Percentiles rank a stretch among this genome's conserved stretches.
Evolutionary conservation across 1,140 invertebrate genomes (phyloP).

Genomic region (Helicoverpa zea): DNA sequence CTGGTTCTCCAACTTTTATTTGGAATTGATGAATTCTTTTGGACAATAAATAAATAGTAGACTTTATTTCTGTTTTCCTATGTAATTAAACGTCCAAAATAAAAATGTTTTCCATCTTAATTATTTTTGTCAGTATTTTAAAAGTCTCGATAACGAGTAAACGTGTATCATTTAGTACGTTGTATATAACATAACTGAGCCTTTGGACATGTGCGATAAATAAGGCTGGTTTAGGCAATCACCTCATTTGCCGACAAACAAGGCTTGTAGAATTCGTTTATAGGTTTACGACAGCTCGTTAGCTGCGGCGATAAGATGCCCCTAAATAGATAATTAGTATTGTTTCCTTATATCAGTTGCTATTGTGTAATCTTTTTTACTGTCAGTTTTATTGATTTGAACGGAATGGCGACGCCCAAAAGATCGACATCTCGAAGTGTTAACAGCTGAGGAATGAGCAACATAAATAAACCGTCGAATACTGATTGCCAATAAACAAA

Average conservation of each 20-base stretch:
- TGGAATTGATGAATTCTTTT: not conserved
- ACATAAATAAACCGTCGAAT: constrained; percentile 74
- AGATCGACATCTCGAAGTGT: constrained; percentile 58
- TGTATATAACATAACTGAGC: constrained; percentile 60
- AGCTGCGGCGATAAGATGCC: constrained; percentile 73
- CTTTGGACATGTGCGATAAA: constrained; percentile 65
- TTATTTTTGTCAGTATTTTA: constrained; percentile 37
- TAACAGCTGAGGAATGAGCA: constrained; percentile 66
- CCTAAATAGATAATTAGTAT: constrained; percentile 84
- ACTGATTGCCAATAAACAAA: constrained; percentile 82
- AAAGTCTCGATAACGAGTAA: constrained; percentile 59
- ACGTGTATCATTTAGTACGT: constrained; percentile 64
- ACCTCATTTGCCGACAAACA: constrained; percentile 70
- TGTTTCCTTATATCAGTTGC: constrained; percentile 65
- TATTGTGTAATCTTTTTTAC: constrained; percentile 58
- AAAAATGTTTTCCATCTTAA: constrained; percentile 53
- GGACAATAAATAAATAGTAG: not conserved
- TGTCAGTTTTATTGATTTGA: constrained; percentile 56
- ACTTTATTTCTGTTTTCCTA: not conserved
- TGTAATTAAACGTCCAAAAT: constrained; percentile 23
- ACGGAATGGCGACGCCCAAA: constrained; percentile 41
- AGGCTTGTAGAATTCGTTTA: constrained; percentile 72
- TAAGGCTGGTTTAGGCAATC: constrained; percentile 69
- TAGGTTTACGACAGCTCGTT: constrained; percentile 81
- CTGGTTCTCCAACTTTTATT: constrained; percentile 7